Evolutionary conservation across 1,140 invertebrate genomes (phyloP).

Genomic region (Scaptomyza graminum): DNA sequence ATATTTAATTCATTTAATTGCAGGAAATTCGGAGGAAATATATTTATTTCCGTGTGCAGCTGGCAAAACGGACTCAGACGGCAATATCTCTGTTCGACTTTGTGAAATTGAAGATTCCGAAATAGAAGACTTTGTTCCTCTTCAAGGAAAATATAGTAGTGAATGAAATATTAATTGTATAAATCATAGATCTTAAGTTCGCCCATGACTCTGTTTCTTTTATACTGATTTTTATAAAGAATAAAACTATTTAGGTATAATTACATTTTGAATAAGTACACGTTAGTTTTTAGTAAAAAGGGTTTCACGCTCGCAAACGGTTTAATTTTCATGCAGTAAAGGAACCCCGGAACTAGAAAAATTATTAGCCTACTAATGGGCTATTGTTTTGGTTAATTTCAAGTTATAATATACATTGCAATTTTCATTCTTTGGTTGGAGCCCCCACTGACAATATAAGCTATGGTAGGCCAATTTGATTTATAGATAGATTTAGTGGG

Average conservation of each 20-base stretch:
- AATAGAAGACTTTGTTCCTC: slow-evolving; percentile 85
- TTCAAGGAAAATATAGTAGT: slow-evolving; percentile 56
- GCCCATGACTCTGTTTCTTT: slow-evolving; percentile 65
- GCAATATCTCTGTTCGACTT: slow-evolving; percentile 93
- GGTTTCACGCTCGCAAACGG: no score
- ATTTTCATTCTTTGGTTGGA: no score
- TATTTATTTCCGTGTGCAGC: slow-evolving; percentile 88
- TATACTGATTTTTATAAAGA: slow-evolving; percentile 74
- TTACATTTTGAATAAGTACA: no score
- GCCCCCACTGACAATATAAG: no score
- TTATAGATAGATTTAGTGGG: no score
- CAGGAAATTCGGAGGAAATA: slow-evolving; percentile 87
- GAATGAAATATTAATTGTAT: slow-evolving; percentile 69
- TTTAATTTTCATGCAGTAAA: no score
- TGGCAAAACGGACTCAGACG: slow-evolving; percentile 86
- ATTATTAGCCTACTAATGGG: no score
- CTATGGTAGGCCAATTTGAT: no score
- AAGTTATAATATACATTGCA: no score
- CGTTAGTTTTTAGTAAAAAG: no score
- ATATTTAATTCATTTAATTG: slow-evolving; percentile 1
- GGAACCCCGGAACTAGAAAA: no score
- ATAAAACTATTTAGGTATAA: slow-evolving; percentile 46
- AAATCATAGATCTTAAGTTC: slow-evolving; percentile 65
- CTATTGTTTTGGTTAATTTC: no score
- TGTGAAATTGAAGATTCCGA: slow-evolving; percentile 98